These are phyloP conservation scores for Tinea trinotella DNA, from an alignment of 2,888 invertebrate species.

Conservation along the genomic window DNA sequence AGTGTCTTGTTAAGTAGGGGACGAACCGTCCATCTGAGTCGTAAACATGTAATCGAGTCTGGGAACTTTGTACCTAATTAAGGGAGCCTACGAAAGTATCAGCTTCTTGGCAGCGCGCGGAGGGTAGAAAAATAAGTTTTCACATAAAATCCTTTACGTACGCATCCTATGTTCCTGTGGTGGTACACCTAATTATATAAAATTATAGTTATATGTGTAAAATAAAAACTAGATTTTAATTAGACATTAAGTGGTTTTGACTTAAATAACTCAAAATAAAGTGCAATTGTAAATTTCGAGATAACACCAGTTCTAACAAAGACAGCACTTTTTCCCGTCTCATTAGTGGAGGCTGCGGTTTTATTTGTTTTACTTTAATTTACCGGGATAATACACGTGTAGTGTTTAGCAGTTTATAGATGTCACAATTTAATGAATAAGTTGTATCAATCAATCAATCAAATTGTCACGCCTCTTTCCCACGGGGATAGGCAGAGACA, in stretches of 20 bases:
- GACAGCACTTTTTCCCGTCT: constrained; percentile 52
- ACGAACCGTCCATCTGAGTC: constrained; percentile 26
- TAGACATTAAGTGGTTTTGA: not conserved
- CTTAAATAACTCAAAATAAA: not conserved
- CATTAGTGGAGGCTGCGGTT: constrained; percentile 35
- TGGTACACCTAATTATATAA: not conserved
- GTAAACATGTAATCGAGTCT: constrained; percentile 24
- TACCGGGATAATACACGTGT: constrained; percentile 3
- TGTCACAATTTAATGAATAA: not conserved
- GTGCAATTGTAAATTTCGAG: constrained; percentile 26
- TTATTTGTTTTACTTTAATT: constrained; percentile 25
- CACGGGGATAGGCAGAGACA: too few relatives aligned
- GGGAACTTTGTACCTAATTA: constrained; percentile 37
- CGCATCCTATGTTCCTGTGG: not conserved
- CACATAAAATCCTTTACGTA: constrained; percentile 48
- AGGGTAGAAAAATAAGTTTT: constrained; percentile 26
- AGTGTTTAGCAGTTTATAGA: not conserved
- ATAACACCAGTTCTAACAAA: constrained; percentile 60
- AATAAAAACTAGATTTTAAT: not conserved
- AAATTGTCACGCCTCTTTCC: too few relatives aligned
- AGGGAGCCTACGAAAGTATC: constrained; percentile 34
- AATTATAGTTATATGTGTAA: not conserved
- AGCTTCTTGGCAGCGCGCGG: constrained; percentile 15
- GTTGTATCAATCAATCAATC: too few relatives aligned
- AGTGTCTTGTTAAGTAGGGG: constrained; percentile 56